Percentiles rank a stretch among this genome's conserved stretches.
Evolutionary conservation across 2,888 invertebrate species (phyloP).

Genomic region (Isoperla grammatica): DNA sequence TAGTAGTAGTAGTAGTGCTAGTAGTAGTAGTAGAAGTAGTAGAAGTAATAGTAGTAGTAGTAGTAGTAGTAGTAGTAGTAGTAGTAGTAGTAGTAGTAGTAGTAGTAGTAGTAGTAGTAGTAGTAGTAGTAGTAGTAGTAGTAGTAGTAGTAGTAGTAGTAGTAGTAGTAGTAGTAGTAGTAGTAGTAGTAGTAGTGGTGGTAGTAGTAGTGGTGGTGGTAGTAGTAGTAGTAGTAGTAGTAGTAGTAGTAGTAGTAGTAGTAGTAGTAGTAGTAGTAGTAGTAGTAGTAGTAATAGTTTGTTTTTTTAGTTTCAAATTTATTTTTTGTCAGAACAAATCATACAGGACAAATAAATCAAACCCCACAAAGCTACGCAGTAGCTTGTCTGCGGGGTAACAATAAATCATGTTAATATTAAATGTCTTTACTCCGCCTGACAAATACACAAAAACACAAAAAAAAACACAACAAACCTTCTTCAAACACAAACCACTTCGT

Average conservation of each 20-base stretch:
- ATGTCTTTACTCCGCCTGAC: too few species aligned
- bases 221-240: constrained; percentile 10
- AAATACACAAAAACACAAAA: too few species aligned
- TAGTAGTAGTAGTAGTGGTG: constrained; percentile 9
- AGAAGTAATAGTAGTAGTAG: too few species aligned
- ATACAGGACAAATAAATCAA: too few species aligned
- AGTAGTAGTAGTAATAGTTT: too few species aligned
- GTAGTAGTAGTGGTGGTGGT: constrained; percentile 7
- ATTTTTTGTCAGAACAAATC: too few species aligned
- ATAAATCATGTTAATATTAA: too few species aligned
- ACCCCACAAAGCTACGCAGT: too few species aligned
- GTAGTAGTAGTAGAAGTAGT: constrained; percentile 9
- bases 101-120: constrained; percentile 10
- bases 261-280: constrained; percentile 12
- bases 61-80: constrained; percentile 12
- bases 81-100: constrained; percentile 12
- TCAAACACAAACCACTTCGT: too few species aligned
- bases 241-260: constrained; percentile 12
- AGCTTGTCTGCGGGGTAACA: too few species aligned
- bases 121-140: constrained; percentile 12
- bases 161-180: constrained; percentile 12
- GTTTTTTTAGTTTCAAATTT: too few species aligned
- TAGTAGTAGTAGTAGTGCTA: constrained; percentile 9
- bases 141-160: constrained; percentile 12
- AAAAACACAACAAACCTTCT: too few species aligned